These are phyloP conservation scores for Rallus limicola DNA, from an alignment of 2,113 vertebrate species.

Conservation along the genomic window DNA sequence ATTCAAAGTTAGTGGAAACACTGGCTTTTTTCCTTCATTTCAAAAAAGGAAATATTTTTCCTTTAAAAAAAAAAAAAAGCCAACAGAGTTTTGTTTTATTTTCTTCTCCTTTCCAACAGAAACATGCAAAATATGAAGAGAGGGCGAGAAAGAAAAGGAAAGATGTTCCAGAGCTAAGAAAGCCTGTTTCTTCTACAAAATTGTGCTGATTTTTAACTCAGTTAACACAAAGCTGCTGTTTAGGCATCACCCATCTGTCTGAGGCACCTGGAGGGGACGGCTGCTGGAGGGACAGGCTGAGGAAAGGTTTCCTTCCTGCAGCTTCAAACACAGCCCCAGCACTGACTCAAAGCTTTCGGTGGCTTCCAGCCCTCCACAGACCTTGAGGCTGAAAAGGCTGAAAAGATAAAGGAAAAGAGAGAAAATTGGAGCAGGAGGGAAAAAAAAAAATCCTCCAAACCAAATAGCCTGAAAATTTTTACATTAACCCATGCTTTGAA, in stretches of 20 bases:
- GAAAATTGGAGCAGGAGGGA: neutral
- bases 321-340: neutral
- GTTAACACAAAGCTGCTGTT: neutral
- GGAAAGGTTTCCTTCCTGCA: rapidly evolving
- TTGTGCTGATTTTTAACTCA: neutral
- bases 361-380: neutral
- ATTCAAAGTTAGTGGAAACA: neutral
- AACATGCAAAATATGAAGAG: neutral
- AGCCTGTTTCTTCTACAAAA: neutral
- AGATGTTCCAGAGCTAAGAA: neutral
- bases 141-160: neutral
- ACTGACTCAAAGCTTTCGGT: rapidly evolving
- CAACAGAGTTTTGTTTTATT: neutral
- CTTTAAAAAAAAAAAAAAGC: neutral
- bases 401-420: neutral
- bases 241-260: neutral
- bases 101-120: neutral
- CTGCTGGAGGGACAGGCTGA: neutral
- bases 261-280: rapidly evolving
- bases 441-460: neutral
- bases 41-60: neutral
- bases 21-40: neutral
- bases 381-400: neutral
- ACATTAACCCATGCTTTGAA: rapidly evolving
- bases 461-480: neutral